These are phyloP conservation scores for Octopus sinensis DNA, from an alignment of 1,140 invertebrate genomes.

Conservation along the genomic window DNA sequence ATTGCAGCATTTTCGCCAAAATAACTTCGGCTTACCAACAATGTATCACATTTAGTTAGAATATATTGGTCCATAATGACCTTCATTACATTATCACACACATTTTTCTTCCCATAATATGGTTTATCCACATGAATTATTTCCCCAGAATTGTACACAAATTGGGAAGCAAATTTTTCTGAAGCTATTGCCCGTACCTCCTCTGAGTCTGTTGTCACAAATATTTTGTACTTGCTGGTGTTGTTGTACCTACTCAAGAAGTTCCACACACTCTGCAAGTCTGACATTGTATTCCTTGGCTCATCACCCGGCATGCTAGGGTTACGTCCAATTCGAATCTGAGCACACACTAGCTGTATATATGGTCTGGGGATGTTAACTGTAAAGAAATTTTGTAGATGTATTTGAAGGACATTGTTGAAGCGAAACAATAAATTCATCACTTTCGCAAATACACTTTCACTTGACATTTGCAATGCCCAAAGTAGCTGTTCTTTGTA, in stretches of 20 bases:
- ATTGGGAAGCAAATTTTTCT: slow-evolving; percentile 24
- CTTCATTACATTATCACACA: slow-evolving; percentile 30
- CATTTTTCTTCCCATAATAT: slow-evolving; percentile 19
- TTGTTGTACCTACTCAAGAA: slow-evolving; percentile 29
- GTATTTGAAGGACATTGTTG: not conserved
- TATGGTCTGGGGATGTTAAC: slow-evolving; percentile 17
- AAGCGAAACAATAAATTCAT: slow-evolving; percentile 10
- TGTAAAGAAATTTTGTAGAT: not conserved
- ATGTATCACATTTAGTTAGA: slow-evolving; percentile 32
- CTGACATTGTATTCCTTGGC: slow-evolving; percentile 27
- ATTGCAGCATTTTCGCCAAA: slow-evolving; percentile 34
- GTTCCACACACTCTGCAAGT: slow-evolving; percentile 29
- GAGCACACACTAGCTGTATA: slow-evolving; percentile 31
- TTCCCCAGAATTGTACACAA: slow-evolving; percentile 29
- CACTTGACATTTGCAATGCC: not conserved
- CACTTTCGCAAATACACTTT: not conserved
- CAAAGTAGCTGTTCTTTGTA: slow-evolving; percentile 21
- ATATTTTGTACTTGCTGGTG: slow-evolving; percentile 28
- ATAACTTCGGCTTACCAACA: slow-evolving; percentile 34
- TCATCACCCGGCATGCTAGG: slow-evolving; percentile 35
- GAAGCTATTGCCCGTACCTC: slow-evolving; percentile 26
- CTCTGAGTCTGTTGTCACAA: slow-evolving; percentile 36
- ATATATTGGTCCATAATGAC: slow-evolving; percentile 36
- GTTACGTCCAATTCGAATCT: slow-evolving; percentile 33
- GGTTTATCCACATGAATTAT: slow-evolving; percentile 35